Evolutionary conservation across 2,888 invertebrate species (phyloP), one percentile per base, ranked within the genome.

Genomic region (Troglohyphantes excavatus): DNA sequence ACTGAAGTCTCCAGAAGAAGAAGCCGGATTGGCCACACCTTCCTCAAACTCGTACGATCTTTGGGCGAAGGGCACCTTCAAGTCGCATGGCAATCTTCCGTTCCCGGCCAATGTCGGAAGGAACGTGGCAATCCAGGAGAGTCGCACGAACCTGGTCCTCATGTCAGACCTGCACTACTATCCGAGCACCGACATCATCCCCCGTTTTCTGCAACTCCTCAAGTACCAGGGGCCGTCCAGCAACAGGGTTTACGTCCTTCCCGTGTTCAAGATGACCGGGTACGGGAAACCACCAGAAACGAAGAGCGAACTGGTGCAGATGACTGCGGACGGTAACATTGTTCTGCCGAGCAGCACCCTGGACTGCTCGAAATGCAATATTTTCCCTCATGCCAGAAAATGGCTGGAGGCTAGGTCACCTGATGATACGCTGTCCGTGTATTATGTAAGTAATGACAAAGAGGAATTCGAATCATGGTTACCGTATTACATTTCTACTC

Each of bases 51-150:
- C 65, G 2, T 79, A 79, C n/a, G 76, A 76, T 1, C 26, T 53
- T 3, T 82, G 81, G 81, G 3, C 23, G 3, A 83, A 83, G 21
- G 83, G 83, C n/a, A 76, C 90, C 17, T 90, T 90, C 27, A 78
- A 73, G 19, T 72, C 63, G 17, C 90, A 90, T 23, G 84, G 81
- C 93, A 96, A 96, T 92, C 79, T 92, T 6, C 91, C 91, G 1
- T 92, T 92, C 61, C 92, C 92, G 13, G 92, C 92, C 19, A 92
- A 92, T 65, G 89, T 92, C 2, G 87, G 91, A 26, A 90, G 92
- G 27, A 92, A 92, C 68, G 90, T 91, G 5, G 92, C 92, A 7
- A 91, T 92, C 19, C 78, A 85, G 43, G 81, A 81, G 13, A 87
- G 90, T 19, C 79, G 73, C 67, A 91, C 92, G 0, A 89, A 90